Base-by-base conservation (phyloP, 92 coral and sea anemone species). In the Montipora capitata region DNA sequence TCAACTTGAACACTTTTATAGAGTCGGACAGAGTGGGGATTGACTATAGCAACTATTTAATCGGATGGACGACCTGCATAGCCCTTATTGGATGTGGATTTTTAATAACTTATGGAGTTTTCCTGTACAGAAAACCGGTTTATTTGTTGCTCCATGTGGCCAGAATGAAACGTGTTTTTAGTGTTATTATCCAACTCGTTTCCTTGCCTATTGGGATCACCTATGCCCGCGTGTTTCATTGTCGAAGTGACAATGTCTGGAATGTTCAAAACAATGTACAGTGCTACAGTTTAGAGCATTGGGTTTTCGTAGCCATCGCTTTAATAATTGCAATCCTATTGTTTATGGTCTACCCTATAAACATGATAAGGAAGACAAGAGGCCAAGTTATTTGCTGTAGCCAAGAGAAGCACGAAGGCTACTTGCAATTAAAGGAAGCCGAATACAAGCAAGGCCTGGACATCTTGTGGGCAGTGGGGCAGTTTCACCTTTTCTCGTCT, bases 391-490 rank as follows among this genome's bases (percentile, higher is more conserved):
- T 98, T 54, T 94, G 98, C 4, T 96, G 90, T 77, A 86, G 96
- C 74, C 90, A 90, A 68, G 94, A 88, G 10, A 94, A 98, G 54
- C 99, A 98, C n/a, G 99, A 98, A 74, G 98, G 99, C 7, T 98
- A 98, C 82, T 82, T 98, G n/a, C 99, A 96, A 82, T 93, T 98
- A 10, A 98, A 98, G 80, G 99, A 98, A 85, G 97, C 99, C 7
- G 99, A 98, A 68, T 98, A 98, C 85, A 93, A 94, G 65, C 98
- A 98, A 79, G 99, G 99, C 1, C 87, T 98, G n/a, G 99, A 98
- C 85, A 98, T 98, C 64, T 80, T 98, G 15, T 98, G 99, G 99
- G 99, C 96, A 39, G 99, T 98, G 4, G 99, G 98, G 59, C 99
- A 98, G 88, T 96, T 98, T 83, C 98, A 96, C 78, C 94, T 98